Evolutionary conservation across 1,140 invertebrate genomes (phyloP).

Genomic region (Philotrypesis tridentata): DNA sequence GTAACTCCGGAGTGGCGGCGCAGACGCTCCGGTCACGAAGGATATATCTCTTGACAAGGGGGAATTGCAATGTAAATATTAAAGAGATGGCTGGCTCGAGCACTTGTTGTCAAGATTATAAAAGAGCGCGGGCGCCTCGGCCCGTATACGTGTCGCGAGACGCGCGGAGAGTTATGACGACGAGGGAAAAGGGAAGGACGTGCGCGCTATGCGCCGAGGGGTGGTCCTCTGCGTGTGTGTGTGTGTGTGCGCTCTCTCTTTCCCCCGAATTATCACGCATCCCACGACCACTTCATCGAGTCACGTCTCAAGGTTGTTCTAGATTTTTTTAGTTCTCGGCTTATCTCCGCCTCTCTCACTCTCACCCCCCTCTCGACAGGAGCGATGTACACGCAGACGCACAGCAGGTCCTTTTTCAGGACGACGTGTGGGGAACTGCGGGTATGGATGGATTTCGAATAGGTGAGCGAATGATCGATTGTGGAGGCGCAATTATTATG

Average conservation of each 20-base stretch:
- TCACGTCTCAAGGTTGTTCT: slow-evolving; percentile 2
- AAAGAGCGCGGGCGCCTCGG: slow-evolving; percentile 4
- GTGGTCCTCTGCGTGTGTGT: too few relatives aligned
- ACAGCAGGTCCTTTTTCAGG: too few relatives aligned
- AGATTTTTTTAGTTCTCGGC: not conserved
- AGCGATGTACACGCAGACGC: too few relatives aligned
- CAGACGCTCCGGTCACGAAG: not conserved
- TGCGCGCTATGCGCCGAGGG: too few relatives aligned
- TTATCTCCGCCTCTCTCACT: not conserved
- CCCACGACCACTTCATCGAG: not conserved
- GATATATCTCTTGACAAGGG: slow-evolving; percentile 49
- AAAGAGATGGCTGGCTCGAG: slow-evolving; percentile 41
- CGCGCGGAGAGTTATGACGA: slow-evolving; percentile 22
- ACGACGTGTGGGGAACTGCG: too few relatives aligned
- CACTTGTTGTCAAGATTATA: slow-evolving; percentile 52
- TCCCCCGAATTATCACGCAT: not conserved
- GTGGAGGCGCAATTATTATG: too few relatives aligned
- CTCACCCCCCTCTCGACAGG: not conserved
- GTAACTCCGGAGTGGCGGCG: not conserved
- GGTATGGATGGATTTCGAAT: too few relatives aligned
- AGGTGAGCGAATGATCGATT: too few relatives aligned
- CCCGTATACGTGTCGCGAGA: slow-evolving; percentile 26
- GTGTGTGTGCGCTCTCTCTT: too few relatives aligned
- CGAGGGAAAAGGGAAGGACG: not conserved
- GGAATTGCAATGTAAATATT: slow-evolving; percentile 56